Base-by-base conservation (phyloP, 2,888 invertebrate genomes). In the Tetragonula carbonaria region DNA sequence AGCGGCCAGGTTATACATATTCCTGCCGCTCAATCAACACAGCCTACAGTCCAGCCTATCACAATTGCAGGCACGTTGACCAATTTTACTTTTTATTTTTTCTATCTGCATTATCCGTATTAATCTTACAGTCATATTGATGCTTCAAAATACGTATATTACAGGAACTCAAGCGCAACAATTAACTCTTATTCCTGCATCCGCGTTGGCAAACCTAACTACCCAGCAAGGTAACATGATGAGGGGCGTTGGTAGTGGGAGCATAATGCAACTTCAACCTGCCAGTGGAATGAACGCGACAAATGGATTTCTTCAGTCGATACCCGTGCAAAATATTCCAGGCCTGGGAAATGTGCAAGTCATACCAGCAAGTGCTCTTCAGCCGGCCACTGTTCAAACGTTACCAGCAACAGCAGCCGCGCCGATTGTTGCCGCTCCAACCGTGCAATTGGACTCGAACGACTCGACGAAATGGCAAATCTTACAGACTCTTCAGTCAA, bases 381-480 rank as follows among this genome's bases (percentile, higher is more conserved):
- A 93, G 62, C 93, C 94, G 0, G 87, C 93, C 0, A 89, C 95
- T 85, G 95, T 92, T 65, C 94, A 96, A 95, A 91, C 95, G 8
- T 85, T 94, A 38, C 92, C 94, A 1, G 87, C 93, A 0, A 90
- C 91, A 0, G 86, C 88, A 2, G 78, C 90, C 0, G 79, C 91
- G 8, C 93, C 91, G 18, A 92, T 92, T 38, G 92, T 85, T 89
- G 95, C 91, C 90, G 91, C 95, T 16, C 92, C 95, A 2, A 95
- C 95, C 0, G 95, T 98, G 85, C 97, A 98, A 91, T 97, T 97
- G 92, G 98, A 98, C 91, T 97, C 97, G 0, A 96, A 96, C 89
- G 98, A 98, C 94, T 97, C 97, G 0, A 96, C 96, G 87, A 98
- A 98, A 94, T 98, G 98, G 98, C 97, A 98, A 92, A 97, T 97